phyloP scores from a whole-genome alignment of 1,140 invertebrate species.

The Diorhabda carinulata region DNA sequence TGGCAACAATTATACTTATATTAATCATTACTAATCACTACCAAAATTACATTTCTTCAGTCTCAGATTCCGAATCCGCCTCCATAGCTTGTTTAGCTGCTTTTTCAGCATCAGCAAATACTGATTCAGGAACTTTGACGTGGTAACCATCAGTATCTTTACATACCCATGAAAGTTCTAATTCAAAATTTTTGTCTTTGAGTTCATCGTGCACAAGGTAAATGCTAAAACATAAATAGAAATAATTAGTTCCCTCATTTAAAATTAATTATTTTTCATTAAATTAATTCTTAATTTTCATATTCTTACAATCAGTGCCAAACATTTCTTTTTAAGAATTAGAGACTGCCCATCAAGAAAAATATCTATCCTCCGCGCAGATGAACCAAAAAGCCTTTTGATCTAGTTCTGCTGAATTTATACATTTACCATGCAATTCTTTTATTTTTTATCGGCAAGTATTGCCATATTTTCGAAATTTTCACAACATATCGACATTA shows the following conservation, averaged over 20 bases:
- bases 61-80: conserved; percentile 79
- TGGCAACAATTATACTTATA: too few relatives aligned
- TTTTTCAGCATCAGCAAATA: conserved; percentile 70
- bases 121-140: conserved; percentile 63
- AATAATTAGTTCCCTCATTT: too few relatives aligned
- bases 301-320: too few relatives aligned
- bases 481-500: too few relatives aligned
- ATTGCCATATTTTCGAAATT: too few relatives aligned
- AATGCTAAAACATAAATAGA: conserved; percentile 63
- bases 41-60: conserved; percentile 61
- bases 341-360: background rate
- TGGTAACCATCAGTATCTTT: conserved; percentile 73
- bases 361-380: conserved; percentile 4
- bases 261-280: too few relatives aligned
- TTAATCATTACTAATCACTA: too few relatives aligned
- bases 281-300: too few relatives aligned
- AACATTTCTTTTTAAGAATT: too few relatives aligned
- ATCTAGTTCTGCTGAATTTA: too few relatives aligned
- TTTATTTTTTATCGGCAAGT: too few relatives aligned
- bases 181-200: conserved; percentile 97
- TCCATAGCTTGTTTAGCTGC: conserved; percentile 79
- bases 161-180: conserved; percentile 97
- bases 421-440: too few relatives aligned
- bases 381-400: background rate
- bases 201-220: conserved; percentile 97